Conservation (phyloP, 2,113 vertebrate genomes). For the Equus quagga region DNA sequence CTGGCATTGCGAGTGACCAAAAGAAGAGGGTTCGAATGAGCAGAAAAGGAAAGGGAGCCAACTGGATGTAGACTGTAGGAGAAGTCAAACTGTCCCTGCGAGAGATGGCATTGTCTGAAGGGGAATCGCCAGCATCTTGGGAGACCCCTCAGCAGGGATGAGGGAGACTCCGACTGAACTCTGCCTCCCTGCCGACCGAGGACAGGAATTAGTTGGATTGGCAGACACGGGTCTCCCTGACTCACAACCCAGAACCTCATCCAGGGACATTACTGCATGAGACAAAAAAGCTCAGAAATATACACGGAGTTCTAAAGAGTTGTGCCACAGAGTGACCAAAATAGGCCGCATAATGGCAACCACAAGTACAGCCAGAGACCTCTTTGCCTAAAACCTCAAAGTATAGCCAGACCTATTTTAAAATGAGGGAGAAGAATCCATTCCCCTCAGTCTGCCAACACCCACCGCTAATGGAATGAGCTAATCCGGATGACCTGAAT, state of each 20-base stretch:
- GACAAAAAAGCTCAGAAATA: neutral
- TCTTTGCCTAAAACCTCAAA: constrained; percentile 23
- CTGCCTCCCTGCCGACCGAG: neutral
- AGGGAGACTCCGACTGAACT: neutral
- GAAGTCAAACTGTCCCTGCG: neutral
- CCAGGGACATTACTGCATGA: neutral
- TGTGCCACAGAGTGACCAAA: neutral
- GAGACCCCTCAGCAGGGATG: neutral
- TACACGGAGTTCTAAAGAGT: neutral
- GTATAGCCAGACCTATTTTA: neutral
- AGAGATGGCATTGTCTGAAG: neutral
- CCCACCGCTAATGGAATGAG: neutral
- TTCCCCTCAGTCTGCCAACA: neutral
- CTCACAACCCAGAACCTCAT: neutral
- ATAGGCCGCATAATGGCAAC: neutral
- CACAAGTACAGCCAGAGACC: neutral
- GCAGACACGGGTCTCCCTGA: neutral
- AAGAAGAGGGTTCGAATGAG: neutral
- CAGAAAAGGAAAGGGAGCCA: neutral
- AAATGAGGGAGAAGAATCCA: constrained; percentile 12
- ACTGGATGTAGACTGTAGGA: neutral
- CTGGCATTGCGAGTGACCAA: neutral
- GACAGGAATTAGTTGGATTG: neutral
- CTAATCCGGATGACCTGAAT: neutral
- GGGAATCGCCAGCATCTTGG: neutral